Base-by-base conservation (phyloP, 2,113 vertebrate species). In the Anseranas semipalmata region DNA sequence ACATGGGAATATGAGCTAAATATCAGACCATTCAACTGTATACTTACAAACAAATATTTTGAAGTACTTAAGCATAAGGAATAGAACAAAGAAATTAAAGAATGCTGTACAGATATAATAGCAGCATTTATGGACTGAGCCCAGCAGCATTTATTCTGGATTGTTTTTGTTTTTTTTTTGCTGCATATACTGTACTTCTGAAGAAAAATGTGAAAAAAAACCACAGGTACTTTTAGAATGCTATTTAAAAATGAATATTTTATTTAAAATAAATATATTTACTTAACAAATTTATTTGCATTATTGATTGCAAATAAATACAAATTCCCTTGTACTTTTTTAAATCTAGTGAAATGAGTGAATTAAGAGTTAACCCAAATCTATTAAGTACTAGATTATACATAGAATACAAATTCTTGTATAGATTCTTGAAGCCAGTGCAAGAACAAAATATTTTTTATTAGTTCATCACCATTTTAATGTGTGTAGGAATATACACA, bases 31-130 rank as follows among this genome's bases (percentile, higher is more conserved):
- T 58, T 85, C 93, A 97, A 89, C 90, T 90, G 55, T 85, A 91
- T 94, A 97, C 73, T 96, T 95, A 80, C 92, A 97, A 98, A 93
- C 84, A 97, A 97, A 93, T 97, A 96, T 98, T 98, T 97, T 96
- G 93, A 97, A 97, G 88, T 96, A 95, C 83, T 96, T 97, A 97
- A 92, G 37, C 78, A 37, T 76, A 96, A 95, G 75, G 12, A 95
- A 91, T 87, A 91, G 95, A 97, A 96, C 85, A 97, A 91, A 95
- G 93, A 97, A 97, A 93, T 97, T 96, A 97, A 96, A 96, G 48
- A 89, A 70, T 72, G 41, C 45, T 7, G 4, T 87, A 82, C 3
- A 83, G 68, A 71, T 76, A 88, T 52, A 97, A 71, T 63, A 93
- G 59, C 56, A 85, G 48, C 33, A 95, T 96, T 92, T 62, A 70